Conservation (phyloP, 2,797 vertebrate genomes). For the Enteromius radiatus region DNA sequence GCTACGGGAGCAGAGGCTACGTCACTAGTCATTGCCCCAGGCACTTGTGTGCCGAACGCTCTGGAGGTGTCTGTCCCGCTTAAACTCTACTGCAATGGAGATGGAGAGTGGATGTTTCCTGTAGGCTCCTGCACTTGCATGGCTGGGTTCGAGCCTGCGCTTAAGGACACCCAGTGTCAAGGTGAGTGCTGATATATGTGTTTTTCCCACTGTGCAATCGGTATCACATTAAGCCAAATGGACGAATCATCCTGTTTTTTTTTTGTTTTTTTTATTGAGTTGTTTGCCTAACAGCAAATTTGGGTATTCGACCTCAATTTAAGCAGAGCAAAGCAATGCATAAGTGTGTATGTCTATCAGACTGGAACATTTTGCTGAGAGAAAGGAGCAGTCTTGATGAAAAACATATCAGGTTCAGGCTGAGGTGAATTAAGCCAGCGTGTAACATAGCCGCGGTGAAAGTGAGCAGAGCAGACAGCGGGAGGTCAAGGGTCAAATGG, state of each 20-base stretch:
- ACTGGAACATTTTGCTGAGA: conserved; percentile 34
- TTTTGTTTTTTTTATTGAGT: conserved; percentile 24
- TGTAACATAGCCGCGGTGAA: conserved; percentile 72
- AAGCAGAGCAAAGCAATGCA: conserved; percentile 70
- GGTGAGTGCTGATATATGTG: conserved; percentile 50
- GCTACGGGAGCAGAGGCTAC: conserved; percentile 95
- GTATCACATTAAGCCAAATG: conserved; percentile 23
- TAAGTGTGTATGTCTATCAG: conserved; percentile 61
- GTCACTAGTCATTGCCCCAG: conserved; percentile 94
- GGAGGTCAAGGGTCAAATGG: conserved; percentile 68
- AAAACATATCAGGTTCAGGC: conserved; percentile 74
- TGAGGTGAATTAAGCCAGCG: conserved; percentile 74
- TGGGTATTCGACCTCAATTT: conserved; percentile 65
- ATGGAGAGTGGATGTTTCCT: conserved; percentile 98
- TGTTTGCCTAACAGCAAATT: conserved; percentile 60
- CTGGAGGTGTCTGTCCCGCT: conserved; percentile 94
- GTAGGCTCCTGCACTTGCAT: conserved; percentile 94
- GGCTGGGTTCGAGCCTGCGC: conserved; percentile 87
- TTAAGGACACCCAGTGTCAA: conserved; percentile 91
- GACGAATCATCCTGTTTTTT: conserved; percentile 15
- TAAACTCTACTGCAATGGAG: conserved; percentile 96
- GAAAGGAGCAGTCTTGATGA: conserved; percentile 66
- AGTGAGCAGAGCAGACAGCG: conserved; percentile 54
- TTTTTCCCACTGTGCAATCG: conserved; percentile 8
- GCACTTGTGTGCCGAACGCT: conserved; percentile 91